Base-by-base conservation (phyloP, 2,888 invertebrate species). In the Hemistola chrysoprasaria region DNA sequence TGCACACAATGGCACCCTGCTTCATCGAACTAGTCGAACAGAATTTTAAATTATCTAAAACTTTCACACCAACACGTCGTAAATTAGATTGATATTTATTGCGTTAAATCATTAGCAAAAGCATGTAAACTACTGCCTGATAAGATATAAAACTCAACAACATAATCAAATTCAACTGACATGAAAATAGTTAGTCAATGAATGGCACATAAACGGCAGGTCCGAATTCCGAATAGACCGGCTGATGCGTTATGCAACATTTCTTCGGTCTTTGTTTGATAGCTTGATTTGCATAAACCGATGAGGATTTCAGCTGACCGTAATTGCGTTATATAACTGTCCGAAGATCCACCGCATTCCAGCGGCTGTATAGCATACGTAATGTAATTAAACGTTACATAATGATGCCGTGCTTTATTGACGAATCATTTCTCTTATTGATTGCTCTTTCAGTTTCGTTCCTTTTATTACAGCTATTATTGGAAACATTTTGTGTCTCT, bases 251-350 rank as follows among this genome's bases (percentile, higher is more conserved):
- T 75, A 71, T 53, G 56, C 71, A 78, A 79, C 35, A 37, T 54
- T 53, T 51, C 51, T 60, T 59, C 59, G 59, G 56, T 55, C 71
- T 63, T 65, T 62, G 53, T 51, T 53, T 55, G 59, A 56, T 58
- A 49, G 49, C 54, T 59, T 57, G 56, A 66, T 74, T 73, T 70
- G 50, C 65, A 69, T 66, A 63, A 70, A 63, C 43, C 29, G 49
- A 45, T 53, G 62, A 54, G 56, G 56, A 71, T 70, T 63, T 54
- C 53, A 59, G 48, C 56, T 60, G 56, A 54, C 51, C 54, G 41
- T 44, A 57, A 47, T 56, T 60, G 58, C 28, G 38, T 62, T 62
- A 46, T 39, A 35, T 46, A 57, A 62, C 33, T 26, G 16, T 45
- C 26, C 39, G 40, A 34, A 47, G 49, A 47, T 53, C 41, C 42